phyloP scores from a whole-genome alignment of 2,888 invertebrate genomes.

The Caenorhabditis plicata region DNA sequence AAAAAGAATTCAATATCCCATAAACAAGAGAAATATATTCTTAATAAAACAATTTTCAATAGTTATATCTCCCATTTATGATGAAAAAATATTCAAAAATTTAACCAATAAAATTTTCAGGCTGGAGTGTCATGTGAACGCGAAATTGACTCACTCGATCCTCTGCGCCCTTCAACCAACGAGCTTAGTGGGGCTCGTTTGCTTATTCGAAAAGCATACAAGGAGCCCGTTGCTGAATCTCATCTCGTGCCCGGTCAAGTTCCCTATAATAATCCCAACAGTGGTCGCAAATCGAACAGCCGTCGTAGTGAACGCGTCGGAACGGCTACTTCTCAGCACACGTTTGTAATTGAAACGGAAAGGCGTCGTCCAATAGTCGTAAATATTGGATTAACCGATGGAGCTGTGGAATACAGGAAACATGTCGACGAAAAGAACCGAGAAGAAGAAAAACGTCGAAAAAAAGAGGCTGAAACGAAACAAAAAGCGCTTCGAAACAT shows the following conservation, averaged over 20 bases:
- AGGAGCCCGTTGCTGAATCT: constrained; percentile 15
- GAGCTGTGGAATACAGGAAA: constrained; percentile 39
- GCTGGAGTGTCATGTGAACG: constrained; percentile 39
- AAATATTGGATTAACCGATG: constrained; percentile 39
- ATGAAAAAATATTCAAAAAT: constrained; percentile 1
- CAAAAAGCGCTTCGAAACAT: constrained; percentile 29
- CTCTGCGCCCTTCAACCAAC: constrained; percentile 39
- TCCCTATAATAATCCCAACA: background rate
- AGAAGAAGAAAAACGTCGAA: constrained; percentile 25
- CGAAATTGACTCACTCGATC: constrained; percentile 42
- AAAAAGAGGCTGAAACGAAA: constrained; percentile 28
- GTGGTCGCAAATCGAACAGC: background rate
- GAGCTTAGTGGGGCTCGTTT: constrained; percentile 45
- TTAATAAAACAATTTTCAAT: no score
- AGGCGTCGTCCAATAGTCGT: constrained; percentile 34
- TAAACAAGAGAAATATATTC: no score
- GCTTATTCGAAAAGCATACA: constrained; percentile 36
- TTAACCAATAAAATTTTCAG: no score
- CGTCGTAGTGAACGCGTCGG: constrained; percentile 15
- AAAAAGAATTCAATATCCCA: no score
- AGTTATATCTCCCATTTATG: background rate
- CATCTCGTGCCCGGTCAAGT: constrained; percentile 7
- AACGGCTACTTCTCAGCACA: constrained; percentile 44
- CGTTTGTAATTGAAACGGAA: constrained; percentile 44
- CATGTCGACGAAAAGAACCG: constrained; percentile 20